phyloP scores from a whole-genome alignment of 1,140 invertebrate species.

The Phthorimaea operculella region DNA sequence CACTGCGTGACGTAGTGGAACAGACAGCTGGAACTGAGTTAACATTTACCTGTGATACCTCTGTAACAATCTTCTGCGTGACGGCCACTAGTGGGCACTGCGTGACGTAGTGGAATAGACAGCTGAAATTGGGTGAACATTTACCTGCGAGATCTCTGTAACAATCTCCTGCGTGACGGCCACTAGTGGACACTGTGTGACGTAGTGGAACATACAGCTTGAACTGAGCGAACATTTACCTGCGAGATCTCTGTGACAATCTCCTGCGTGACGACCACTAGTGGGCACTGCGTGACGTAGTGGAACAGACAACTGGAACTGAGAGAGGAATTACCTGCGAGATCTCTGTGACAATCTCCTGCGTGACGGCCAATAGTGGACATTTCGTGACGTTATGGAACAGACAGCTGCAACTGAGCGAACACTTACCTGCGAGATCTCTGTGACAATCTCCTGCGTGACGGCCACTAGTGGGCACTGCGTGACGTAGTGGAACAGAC shows the following conservation, averaged over 20 bases:
- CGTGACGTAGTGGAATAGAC: constrained; percentile 15
- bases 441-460: constrained; percentile 16
- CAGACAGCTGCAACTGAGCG: constrained; percentile 17
- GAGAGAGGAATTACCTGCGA: constrained; percentile 26
- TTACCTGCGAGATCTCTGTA: constrained; percentile 23
- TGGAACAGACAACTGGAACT: constrained; percentile 17
- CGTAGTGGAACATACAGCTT: constrained; percentile 15
- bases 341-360: constrained; percentile 22
- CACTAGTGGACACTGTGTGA: constrained; percentile 13
- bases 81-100: constrained; percentile 11
- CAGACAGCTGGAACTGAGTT: constrained; percentile 16
- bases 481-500: constrained; percentile 15
- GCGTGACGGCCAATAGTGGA: constrained; percentile 8
- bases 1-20: constrained; percentile 14
- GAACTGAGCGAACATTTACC: constrained; percentile 20
- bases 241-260: constrained; percentile 23
- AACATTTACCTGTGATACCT: no score
- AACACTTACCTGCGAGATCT: constrained; percentile 26
- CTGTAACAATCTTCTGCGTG: constrained; percentile 16
- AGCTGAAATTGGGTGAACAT: no score
- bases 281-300: constrained; percentile 13
- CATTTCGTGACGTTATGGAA: constrained; percentile 14
- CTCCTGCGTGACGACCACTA: constrained; percentile 10
- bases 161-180: constrained; percentile 14
- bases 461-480: constrained; percentile 11